Percentiles rank a stretch among this genome's conserved stretches.
phyloP scores from a whole-genome alignment of 2,888 invertebrate genomes.

The Himalopsyche anomala region DNA sequence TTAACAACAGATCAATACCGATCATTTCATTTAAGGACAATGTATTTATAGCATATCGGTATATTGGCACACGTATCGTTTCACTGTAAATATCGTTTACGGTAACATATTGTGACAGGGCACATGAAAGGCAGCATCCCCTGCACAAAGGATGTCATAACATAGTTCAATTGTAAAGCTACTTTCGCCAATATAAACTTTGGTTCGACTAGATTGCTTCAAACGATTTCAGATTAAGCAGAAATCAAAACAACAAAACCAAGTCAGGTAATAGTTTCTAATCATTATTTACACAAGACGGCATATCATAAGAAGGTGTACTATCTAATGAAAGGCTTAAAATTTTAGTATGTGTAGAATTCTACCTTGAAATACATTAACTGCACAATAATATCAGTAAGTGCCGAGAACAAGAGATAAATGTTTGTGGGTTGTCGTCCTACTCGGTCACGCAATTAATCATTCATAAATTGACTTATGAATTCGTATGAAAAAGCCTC shows the following conservation, averaged over 20 bases:
- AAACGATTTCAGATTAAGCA: not conserved
- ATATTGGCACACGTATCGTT: not conserved
- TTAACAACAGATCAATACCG: not conserved
- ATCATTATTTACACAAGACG: not conserved
- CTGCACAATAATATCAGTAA: no score
- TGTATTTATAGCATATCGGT: not conserved
- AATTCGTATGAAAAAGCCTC: no score
- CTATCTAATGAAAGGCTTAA: no score
- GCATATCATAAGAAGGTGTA: no score
- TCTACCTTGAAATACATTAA: no score
- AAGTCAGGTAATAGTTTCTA: not conserved
- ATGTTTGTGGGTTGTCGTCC: no score
- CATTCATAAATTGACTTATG: no score
- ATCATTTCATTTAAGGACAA: not conserved
- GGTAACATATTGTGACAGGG: constrained; percentile 24
- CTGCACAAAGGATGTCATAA: constrained; percentile 32
- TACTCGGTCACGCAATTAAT: no score
- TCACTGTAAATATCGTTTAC: not conserved
- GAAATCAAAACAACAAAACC: constrained; percentile 4
- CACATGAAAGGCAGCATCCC: not conserved
- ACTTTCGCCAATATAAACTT: not conserved
- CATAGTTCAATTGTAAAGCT: not conserved
- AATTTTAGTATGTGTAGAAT: no score
- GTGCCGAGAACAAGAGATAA: no score
- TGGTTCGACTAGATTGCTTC: not conserved